These are phyloP conservation scores for Maniola hyperantus DNA, from an alignment of 2,888 invertebrate genomes.

Conservation along the genomic window DNA sequence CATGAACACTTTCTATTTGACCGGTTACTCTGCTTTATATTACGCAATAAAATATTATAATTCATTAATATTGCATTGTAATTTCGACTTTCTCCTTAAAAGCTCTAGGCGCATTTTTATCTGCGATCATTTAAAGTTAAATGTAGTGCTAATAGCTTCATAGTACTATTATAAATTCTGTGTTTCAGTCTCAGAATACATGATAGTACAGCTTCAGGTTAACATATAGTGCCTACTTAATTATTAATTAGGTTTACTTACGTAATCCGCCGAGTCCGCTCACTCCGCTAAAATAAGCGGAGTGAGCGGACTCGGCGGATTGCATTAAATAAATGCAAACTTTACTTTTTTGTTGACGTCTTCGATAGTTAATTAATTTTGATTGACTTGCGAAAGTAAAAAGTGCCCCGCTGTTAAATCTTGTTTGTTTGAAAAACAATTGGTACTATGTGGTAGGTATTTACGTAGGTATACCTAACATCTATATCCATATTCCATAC, in stretches of 20 bases:
- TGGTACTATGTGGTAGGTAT: too few species aligned
- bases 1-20: conserved; percentile 19
- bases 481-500: too few species aligned
- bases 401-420: not conserved
- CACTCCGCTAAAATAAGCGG: too few species aligned
- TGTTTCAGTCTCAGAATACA: too few species aligned
- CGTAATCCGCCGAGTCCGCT: conserved; percentile 2
- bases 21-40: conserved; percentile 3
- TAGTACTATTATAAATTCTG: too few species aligned
- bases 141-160: not conserved
- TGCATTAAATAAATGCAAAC: not conserved
- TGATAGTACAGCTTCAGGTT: too few species aligned
- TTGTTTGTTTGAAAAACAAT: not conserved
- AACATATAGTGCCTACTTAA: too few species aligned
- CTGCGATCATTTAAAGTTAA: not conserved
- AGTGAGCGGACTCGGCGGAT: too few species aligned
- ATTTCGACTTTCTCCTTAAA: not conserved
- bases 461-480: too few species aligned
- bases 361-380: conserved; percentile 9
- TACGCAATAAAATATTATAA: not conserved
- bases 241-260: conserved; percentile 8
- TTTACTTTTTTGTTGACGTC: conserved; percentile 8
- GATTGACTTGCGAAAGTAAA: conserved; percentile 3
- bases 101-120: not conserved
- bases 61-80: not conserved